phyloP scores from a whole-genome alignment of 2,888 invertebrate genomes.

The Glyphotaelius pellucidus region DNA sequence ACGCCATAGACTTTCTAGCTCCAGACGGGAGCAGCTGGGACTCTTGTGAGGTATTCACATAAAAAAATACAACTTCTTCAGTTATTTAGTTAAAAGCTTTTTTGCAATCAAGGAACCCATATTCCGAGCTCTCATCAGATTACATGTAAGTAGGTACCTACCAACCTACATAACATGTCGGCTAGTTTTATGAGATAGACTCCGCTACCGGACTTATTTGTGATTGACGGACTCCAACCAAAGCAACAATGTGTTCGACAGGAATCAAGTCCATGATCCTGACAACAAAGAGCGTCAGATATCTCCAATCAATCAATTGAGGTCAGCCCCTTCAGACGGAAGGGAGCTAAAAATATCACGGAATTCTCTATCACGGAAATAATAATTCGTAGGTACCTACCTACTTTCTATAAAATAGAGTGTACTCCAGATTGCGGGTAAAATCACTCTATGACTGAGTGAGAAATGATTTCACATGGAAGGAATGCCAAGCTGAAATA shows the following conservation, averaged over 20 bases:
- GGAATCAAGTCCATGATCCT: neutral
- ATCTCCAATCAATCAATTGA: constrained; percentile 2
- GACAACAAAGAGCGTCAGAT: neutral
- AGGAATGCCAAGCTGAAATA: neutral
- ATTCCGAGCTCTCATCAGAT: neutral
- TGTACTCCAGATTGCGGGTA: neutral
- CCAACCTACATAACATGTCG: neutral
- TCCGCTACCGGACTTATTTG: no score
- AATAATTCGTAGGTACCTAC: neutral
- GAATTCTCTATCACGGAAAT: neutral
- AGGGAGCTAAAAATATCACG: neutral
- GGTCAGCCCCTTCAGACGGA: neutral
- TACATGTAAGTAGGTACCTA: neutral
- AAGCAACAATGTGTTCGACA: neutral
- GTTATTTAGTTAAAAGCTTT: no score
- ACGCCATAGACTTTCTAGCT: no score
- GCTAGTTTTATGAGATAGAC: neutral
- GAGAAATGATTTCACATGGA: neutral
- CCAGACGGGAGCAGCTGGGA: no score
- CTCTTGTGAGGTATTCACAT: no score
- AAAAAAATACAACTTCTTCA: no score
- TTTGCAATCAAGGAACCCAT: no score
- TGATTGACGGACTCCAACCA: neutral
- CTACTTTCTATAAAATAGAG: neutral
- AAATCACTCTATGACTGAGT: neutral